phyloP scores from a whole-genome alignment of 2,797 vertebrate genomes.

The Chelonia mydas region DNA sequence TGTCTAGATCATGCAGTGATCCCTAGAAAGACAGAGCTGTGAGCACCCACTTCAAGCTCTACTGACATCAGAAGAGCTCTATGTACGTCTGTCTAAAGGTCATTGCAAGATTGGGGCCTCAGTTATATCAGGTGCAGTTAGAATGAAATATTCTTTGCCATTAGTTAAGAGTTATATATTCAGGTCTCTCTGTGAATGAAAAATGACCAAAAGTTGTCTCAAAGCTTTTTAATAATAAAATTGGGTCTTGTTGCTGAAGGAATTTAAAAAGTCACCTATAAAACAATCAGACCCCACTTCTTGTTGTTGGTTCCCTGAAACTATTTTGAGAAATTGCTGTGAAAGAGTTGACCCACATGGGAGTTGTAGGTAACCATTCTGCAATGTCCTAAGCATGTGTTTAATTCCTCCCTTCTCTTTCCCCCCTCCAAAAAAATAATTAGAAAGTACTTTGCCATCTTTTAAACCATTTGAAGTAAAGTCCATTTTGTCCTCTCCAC shows the following conservation, averaged over 20 bases:
- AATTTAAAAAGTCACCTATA: not conserved
- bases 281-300: slow-evolving; percentile 8
- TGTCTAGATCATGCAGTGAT: too few relatives aligned
- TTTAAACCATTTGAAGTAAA: not conserved
- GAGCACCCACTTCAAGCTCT: not conserved
- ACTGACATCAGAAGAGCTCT: not conserved
- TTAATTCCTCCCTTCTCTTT: slow-evolving; percentile 14
- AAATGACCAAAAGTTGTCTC: not conserved
- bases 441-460: not conserved
- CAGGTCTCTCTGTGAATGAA: not conserved
- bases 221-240: not conserved
- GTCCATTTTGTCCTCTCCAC: not conserved
- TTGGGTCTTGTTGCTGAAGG: not conserved
- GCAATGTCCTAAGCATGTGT: not conserved
- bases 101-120: not conserved
- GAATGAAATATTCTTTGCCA: not conserved
- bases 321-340: not conserved
- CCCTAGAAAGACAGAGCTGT: too few relatives aligned
- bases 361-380: not conserved
- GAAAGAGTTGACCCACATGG: not conserved
- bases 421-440: not conserved
- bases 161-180: accelerated
- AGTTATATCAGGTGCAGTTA: accelerated
- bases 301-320: not conserved
- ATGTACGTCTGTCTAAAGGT: not conserved